These are phyloP conservation scores for Piprites chloris DNA, from an alignment of 2,113 vertebrate genomes.

Conservation along the genomic window DNA sequence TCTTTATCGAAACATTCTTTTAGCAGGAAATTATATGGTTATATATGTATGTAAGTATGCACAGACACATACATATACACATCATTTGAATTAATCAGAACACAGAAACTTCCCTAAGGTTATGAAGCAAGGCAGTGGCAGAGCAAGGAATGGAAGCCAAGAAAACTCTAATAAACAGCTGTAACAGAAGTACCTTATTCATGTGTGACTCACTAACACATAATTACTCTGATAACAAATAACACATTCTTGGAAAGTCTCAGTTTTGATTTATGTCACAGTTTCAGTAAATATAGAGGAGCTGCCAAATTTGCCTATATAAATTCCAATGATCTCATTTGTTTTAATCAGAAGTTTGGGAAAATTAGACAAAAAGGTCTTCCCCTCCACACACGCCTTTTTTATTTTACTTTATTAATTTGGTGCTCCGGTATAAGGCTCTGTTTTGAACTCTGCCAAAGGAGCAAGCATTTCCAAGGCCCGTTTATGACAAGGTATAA, in stretches of 20 bases:
- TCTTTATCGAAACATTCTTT: neutral
- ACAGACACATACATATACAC: neutral
- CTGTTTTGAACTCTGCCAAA: neutral
- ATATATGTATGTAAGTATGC: neutral
- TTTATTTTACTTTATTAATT: neutral
- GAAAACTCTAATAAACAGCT: slow-evolving; percentile 36
- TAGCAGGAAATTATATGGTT: neutral
- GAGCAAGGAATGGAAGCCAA: slow-evolving; percentile 32
- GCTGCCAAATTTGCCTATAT: slow-evolving; percentile 32
- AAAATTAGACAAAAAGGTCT: neutral
- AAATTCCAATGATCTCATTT: slow-evolving; percentile 26
- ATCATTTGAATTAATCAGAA: neutral
- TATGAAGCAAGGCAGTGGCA: neutral
- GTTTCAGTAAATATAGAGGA: slow-evolving; percentile 34
- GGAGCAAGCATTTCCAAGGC: neutral
- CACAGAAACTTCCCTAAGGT: slow-evolving; percentile 1
- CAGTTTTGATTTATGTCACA: slow-evolving; percentile 31
- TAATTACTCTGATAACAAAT: slow-evolving; percentile 39
- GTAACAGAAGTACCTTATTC: slow-evolving; percentile 46
- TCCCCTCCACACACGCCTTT: accelerated
- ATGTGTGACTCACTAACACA: slow-evolving; percentile 30
- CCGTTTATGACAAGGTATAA: slow-evolving; percentile 44
- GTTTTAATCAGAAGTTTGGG: slow-evolving; percentile 35
- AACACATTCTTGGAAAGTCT: slow-evolving; percentile 21
- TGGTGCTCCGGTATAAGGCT: neutral